Percentiles rank a stretch among this genome's conserved stretches.
Evolutionary conservation across 2,113 vertebrate species (phyloP).

Genomic region (Coreoperca whiteheadi): DNA sequence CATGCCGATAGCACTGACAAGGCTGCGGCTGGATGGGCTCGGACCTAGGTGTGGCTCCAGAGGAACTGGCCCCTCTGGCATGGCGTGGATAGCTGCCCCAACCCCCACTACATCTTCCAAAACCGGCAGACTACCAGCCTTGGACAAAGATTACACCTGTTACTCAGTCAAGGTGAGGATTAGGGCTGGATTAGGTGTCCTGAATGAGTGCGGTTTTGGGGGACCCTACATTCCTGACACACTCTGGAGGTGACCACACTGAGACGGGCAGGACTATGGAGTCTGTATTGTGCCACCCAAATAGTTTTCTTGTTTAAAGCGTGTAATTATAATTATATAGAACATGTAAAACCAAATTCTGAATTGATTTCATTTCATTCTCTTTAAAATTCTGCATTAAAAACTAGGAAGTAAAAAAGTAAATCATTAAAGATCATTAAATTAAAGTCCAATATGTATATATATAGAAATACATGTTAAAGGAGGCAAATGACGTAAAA

Average conservation of each 20-base stretch:
- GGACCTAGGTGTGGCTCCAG: not conserved
- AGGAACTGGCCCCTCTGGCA: not conserved
- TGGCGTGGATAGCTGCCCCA: not conserved
- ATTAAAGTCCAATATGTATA: no score
- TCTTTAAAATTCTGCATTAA: not conserved
- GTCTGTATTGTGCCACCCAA: not conserved
- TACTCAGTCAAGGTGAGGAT: slow-evolving; percentile 63
- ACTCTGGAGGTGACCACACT: slow-evolving; percentile 5
- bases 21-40: slow-evolving; percentile 17
- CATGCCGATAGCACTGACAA: slow-evolving; percentile 32
- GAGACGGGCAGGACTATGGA: not conserved
- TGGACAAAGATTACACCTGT: slow-evolving; percentile 47
- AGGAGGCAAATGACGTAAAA: not conserved
- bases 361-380: not conserved
- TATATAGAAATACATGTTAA: not conserved
- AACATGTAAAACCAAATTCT: no score
- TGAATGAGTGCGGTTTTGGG: slow-evolving; percentile 28
- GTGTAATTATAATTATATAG: not conserved
- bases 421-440: not conserved
- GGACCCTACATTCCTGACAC: slow-evolving; percentile 31
- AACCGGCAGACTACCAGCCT: slow-evolving; percentile 15
- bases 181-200: slow-evolving; percentile 55
- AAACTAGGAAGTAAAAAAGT: not conserved
- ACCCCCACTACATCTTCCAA: not conserved
- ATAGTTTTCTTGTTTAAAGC: not conserved